phyloP scores from a whole-genome alignment of 2,888 invertebrate species.

The Phaedon cochleariae region DNA sequence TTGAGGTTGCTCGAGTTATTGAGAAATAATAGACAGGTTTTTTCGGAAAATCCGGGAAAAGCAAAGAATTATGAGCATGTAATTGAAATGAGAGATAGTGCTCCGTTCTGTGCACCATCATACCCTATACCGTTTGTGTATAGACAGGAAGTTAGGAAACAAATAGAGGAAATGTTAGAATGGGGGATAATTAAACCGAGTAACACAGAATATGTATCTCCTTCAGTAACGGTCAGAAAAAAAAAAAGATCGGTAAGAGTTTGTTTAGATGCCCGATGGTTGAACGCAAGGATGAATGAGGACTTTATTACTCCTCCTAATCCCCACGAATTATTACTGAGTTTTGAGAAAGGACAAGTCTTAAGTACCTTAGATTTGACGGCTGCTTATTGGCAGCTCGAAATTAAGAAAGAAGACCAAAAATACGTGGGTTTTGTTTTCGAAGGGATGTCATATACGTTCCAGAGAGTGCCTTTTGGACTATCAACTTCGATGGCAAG shows the following conservation, averaged over 20 bases:
- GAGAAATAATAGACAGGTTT: neutral
- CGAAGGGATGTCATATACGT: neutral
- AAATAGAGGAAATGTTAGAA: neutral
- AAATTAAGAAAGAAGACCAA: neutral
- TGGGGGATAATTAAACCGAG: neutral
- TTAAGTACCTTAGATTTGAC: constrained; percentile 8
- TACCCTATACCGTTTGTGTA: neutral
- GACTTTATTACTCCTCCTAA: constrained; percentile 3
- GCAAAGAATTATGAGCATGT: neutral
- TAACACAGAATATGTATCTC: neutral
- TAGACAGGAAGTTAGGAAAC: neutral
- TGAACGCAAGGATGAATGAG: neutral
- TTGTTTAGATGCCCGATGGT: neutral
- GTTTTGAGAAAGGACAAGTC: constrained; percentile 12
- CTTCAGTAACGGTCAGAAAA: neutral
- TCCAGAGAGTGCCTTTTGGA: neutral
- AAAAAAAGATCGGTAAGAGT: neutral
- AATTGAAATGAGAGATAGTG: neutral
- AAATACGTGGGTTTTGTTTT: constrained; percentile 8
- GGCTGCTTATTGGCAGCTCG: constrained; percentile 15
- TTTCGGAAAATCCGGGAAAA: neutral
- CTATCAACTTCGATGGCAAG: neutral
- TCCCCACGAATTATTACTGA: constrained; percentile 6
- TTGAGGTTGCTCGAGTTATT: neutral
- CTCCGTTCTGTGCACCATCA: constrained; percentile 1